These are phyloP conservation scores for Psammodynastes pulverulentus DNA, from an alignment of 2,113 vertebrate species.

Conservation along the genomic window DNA sequence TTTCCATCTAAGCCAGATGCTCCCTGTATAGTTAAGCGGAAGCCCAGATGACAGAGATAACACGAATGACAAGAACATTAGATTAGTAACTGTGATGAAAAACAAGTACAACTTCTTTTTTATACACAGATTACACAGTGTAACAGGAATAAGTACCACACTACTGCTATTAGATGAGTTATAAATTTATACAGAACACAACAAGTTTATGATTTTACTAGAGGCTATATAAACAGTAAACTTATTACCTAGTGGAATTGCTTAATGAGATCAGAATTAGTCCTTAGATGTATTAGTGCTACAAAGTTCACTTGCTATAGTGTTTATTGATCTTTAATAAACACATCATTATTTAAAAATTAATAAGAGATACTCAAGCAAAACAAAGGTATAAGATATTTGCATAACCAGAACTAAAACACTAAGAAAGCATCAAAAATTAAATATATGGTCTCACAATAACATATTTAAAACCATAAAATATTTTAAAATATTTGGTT, in stretches of 20 bases:
- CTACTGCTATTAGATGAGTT: constrained; percentile 69
- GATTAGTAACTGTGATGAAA: constrained; percentile 88
- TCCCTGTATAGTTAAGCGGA: constrained; percentile 90
- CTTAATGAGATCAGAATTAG: constrained; percentile 5
- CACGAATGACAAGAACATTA: constrained; percentile 93
- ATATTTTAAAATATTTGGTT: constrained; percentile 27
- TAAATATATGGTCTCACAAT: constrained; percentile 29
- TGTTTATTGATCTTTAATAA: constrained; percentile 47
- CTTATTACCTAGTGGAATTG: not conserved
- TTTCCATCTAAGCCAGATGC: constrained; percentile 99
- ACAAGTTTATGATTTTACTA: constrained; percentile 27
- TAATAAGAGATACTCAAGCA: constrained; percentile 13
- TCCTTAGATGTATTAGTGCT: not conserved
- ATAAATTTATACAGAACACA: constrained; percentile 61
- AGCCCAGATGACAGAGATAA: constrained; percentile 79
- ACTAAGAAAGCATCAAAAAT: constrained; percentile 35
- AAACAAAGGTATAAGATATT: constrained; percentile 22
- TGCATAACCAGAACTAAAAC: constrained; percentile 29
- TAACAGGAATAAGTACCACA: constrained; percentile 58
- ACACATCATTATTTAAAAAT: constrained; percentile 46
- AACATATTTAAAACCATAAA: constrained; percentile 35
- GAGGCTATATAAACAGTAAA: not conserved
- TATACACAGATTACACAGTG: constrained; percentile 61
- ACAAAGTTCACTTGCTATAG: constrained; percentile 39
- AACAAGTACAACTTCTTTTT: constrained; percentile 64